A percentile compares a stretch with the other conserved stretches of the same genome.
Conservation (phyloP, 2,113 vertebrate species). For the Uria lomvia region DNA sequence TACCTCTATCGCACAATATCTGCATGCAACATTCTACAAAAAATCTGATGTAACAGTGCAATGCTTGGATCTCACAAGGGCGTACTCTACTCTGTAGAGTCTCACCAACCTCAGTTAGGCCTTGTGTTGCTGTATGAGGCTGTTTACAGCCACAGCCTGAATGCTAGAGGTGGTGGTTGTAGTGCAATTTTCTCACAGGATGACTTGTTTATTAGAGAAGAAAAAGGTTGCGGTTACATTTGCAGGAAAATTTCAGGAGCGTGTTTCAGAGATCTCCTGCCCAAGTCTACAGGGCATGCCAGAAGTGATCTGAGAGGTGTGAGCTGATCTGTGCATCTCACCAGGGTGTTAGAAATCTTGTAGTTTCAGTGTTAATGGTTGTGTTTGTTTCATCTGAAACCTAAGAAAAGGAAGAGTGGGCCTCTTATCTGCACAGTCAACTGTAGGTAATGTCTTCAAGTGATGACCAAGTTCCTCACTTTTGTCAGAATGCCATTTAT, state of each 20-base stretch:
- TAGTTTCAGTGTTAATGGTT: background rate
- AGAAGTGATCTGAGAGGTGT: background rate
- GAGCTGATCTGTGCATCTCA: background rate
- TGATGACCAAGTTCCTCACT: background rate
- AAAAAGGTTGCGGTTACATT: background rate
- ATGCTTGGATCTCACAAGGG: background rate
- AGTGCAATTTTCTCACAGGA: background rate
- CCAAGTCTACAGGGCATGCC: background rate
- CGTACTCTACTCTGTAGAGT: background rate
- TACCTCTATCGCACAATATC: background rate
- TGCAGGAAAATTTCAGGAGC: background rate
- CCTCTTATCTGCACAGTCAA: background rate
- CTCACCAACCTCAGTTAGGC: background rate
- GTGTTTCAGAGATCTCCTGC: background rate
- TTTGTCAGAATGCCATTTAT: background rate
- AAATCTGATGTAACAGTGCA: fast-evolving
- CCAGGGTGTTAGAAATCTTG: background rate
- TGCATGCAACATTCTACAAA: background rate
- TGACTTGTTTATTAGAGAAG: background rate
- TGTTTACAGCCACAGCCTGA: background rate
- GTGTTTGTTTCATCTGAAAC: background rate
- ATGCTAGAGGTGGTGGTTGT: background rate
- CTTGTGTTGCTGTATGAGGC: background rate
- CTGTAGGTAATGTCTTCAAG: background rate
- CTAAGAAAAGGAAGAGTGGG: background rate